A percentile compares a stretch with the other conserved stretches of the same genome.
These are phyloP conservation scores for Callospermophilus lateralis DNA, from an alignment of 2,113 vertebrate species.

Conservation along the genomic window DNA sequence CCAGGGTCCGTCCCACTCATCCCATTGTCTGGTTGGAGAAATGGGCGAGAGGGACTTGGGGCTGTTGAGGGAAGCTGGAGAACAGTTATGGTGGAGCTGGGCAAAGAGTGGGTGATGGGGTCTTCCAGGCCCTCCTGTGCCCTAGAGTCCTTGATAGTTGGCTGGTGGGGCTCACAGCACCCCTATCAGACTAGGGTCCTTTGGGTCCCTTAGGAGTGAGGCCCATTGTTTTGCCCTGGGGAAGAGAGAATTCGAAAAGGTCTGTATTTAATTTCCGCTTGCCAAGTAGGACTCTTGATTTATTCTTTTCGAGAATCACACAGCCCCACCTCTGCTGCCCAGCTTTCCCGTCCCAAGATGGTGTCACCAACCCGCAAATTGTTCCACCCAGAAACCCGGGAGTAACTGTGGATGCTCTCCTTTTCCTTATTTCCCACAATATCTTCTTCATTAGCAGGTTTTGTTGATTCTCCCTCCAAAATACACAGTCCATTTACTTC, in stretches of 20 bases:
- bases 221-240: background rate
- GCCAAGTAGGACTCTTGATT: constrained; percentile 12
- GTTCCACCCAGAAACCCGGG: constrained; percentile 1
- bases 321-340: background rate
- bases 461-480: constrained; percentile 44
- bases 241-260: background rate
- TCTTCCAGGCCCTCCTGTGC: background rate
- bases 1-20: constrained; percentile 7
- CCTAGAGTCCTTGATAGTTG: background rate
- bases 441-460: constrained; percentile 17
- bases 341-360: background rate
- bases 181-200: background rate
- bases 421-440: constrained; percentile 28
- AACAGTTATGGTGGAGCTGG: background rate
- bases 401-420: constrained; percentile 21
- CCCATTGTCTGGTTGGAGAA: constrained; percentile 39
- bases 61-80: background rate
- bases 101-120: background rate
- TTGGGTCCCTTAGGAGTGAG: background rate
- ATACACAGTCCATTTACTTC: constrained; percentile 20
- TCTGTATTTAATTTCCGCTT: constrained; percentile 1
- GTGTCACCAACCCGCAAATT: background rate
- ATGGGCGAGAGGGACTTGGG: background rate
- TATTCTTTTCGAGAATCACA: background rate
- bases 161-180: background rate